These are phyloP conservation scores for Cercopithecus mitis DNA, from an alignment of 2,797 vertebrate genomes.

Conservation along the genomic window DNA sequence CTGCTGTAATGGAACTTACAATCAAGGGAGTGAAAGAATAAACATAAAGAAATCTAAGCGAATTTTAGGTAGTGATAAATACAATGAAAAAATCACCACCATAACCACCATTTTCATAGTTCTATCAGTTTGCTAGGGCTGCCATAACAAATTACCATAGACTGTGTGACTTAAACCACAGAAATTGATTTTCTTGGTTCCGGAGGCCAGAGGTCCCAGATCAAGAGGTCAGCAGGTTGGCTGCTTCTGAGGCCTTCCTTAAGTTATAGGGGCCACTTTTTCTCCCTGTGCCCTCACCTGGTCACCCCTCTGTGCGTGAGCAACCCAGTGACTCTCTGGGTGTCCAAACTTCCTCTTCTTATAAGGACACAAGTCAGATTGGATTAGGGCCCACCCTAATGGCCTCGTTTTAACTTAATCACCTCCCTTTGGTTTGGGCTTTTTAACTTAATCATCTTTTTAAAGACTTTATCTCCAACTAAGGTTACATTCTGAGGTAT, in stretches of 20 bases:
- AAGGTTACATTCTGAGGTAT: neutral
- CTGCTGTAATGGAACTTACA: neutral
- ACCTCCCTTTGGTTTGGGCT: neutral
- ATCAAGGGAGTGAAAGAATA: neutral
- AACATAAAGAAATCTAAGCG: neutral
- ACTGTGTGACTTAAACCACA: neutral
- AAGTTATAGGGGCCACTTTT: neutral
- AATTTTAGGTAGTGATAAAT: neutral
- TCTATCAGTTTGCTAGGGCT: neutral
- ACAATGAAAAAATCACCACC: neutral
- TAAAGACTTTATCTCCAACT: neutral
- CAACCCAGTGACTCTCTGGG: neutral
- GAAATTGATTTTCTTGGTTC: neutral
- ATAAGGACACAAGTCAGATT: neutral
- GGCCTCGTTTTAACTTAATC: neutral
- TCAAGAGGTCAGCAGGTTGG: accelerated
- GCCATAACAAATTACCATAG: neutral
- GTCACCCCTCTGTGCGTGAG: accelerated
- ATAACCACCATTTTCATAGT: accelerated
- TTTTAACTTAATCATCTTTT: neutral
- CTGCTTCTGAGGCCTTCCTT: neutral
- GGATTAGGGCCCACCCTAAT: neutral
- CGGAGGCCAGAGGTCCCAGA: neutral
- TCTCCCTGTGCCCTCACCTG: neutral
- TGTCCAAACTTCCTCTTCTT: neutral